Conservation (phyloP, 2,888 invertebrate genomes). For the Theretra japonica region DNA sequence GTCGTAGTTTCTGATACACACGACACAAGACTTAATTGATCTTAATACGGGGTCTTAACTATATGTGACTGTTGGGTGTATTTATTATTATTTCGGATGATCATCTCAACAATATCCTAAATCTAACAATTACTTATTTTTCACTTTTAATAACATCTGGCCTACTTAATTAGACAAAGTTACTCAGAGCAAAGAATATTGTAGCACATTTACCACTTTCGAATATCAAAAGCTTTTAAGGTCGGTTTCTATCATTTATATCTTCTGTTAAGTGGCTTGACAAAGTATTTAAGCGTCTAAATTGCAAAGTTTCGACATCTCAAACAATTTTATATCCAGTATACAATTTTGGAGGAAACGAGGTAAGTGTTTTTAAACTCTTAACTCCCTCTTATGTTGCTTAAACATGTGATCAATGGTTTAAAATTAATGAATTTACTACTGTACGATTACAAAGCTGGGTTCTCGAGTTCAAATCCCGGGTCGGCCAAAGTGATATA, state of each 20-base stretch:
- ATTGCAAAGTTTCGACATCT: slow-evolving; percentile 39
- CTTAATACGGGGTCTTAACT: too few relatives aligned
- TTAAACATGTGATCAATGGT: not conserved
- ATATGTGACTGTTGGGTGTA: too few relatives aligned
- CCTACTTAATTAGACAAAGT: slow-evolving; percentile 2
- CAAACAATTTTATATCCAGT: slow-evolving; percentile 34
- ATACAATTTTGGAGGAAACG: slow-evolving; percentile 18
- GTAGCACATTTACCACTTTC: slow-evolving; percentile 14
- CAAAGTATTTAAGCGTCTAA: slow-evolving; percentile 34
- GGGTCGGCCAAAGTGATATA: too few relatives aligned
- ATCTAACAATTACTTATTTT: too few relatives aligned
- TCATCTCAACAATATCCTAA: too few relatives aligned
- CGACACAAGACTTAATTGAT: too few relatives aligned
- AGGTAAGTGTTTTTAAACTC: too few relatives aligned
- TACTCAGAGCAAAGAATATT: not conserved
- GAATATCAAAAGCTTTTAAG: slow-evolving; percentile 37
- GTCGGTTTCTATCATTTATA: slow-evolving; percentile 33
- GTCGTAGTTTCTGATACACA: too few relatives aligned
- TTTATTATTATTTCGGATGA: too few relatives aligned
- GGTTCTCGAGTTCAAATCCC: too few relatives aligned
- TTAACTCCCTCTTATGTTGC: not conserved
- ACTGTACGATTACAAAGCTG: too few relatives aligned
- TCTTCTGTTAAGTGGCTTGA: slow-evolving; percentile 33
- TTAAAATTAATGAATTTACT: too few relatives aligned
- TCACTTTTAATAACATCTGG: not conserved